Evolutionary conservation across 2,888 invertebrate species (phyloP).

Genomic region (Ennomos fuscantarius): DNA sequence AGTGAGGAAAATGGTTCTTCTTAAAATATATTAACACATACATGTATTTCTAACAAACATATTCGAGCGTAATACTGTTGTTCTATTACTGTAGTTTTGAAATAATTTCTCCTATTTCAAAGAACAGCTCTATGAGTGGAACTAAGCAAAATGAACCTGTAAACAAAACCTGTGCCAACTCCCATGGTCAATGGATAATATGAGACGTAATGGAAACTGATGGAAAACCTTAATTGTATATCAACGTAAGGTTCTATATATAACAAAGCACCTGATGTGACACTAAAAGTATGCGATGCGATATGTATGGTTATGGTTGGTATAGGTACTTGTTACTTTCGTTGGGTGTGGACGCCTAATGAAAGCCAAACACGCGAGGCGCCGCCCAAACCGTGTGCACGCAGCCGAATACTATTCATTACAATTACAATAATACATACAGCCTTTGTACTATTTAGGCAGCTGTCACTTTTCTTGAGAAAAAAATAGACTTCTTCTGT

Average conservation of each 20-base stretch:
- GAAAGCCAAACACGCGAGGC: constrained; percentile 78
- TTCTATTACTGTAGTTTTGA: constrained; percentile 21
- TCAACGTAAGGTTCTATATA: constrained; percentile 9
- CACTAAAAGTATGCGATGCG: constrained; percentile 31
- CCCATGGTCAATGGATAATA: constrained; percentile 15
- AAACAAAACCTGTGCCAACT: constrained; percentile 1
- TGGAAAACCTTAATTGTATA: constrained; percentile 15
- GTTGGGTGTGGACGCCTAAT: constrained; percentile 73
- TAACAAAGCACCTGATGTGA: constrained; percentile 22
- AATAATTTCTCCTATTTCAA: too few relatives aligned
- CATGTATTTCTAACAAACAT: constrained; percentile 10
- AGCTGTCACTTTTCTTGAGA: constrained; percentile 27
- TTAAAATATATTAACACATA: too few relatives aligned
- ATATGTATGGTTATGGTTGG: constrained; percentile 35
- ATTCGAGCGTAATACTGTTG: constrained; percentile 8
- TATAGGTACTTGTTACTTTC: constrained; percentile 43
- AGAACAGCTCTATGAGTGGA: background rate
- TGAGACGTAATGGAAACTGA: constrained; percentile 21
- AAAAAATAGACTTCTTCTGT: constrained; percentile 3
- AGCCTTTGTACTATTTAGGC: constrained; percentile 40
- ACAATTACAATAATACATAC: constrained; percentile 56
- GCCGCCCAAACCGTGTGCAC: constrained; percentile 50
- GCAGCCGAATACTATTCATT: constrained; percentile 54
- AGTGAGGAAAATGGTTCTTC: constrained; percentile 1
- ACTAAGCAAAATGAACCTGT: constrained; percentile 11